Evolutionary conservation across 2,888 invertebrate genomes (phyloP), one percentile per base, ranked within the genome.

Genomic region (Oligia fasciuncula): DNA sequence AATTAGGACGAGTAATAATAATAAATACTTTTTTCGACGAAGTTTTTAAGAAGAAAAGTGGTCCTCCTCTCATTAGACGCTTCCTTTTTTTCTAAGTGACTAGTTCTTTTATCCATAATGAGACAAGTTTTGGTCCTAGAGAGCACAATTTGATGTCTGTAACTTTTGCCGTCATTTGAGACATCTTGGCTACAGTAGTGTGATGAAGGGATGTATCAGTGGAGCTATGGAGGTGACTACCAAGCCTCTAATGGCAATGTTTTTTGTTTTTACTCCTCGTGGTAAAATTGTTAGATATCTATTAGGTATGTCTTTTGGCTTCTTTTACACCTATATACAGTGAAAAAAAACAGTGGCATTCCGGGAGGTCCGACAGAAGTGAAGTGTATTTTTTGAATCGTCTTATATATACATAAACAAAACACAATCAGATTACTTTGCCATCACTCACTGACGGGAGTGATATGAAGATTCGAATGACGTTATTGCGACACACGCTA

Each of bases 21-120:
- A 40, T 40, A 40, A 80, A 66, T 43, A 14, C 40, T 49, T 76
- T 62, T 69, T 40, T 40, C 43, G 62, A 40, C 13, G 14, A 29
- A 40, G 35, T 49, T 11, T 70, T 35, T 84, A 68, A 49, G 46
- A 69, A 79, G 62, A 73, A 73, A 78, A 60, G 35, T 65, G 40
- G 65, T 72, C 76, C 69, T 62, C 1, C 14, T 23, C 70, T 85
- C 81, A 76, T 85, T 85, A 76, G 68, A 40, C 6, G 67, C n/a
- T 83, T 85, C 73, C 75, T 68, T 68, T 80, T 80, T 78, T 81
- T 75, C 35, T 43, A 35, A 67, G 75, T 73, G 40, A 73, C 35
- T 85, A 60, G 60, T 82, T 73, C 63, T 65, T 54, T 85, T 65
- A 69, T 69, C 46, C 51, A 49, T 67, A 67, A 67, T 67, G 81